Base-by-base conservation (phyloP, 2,113 vertebrate species). In the Sciurus niger region DNA sequence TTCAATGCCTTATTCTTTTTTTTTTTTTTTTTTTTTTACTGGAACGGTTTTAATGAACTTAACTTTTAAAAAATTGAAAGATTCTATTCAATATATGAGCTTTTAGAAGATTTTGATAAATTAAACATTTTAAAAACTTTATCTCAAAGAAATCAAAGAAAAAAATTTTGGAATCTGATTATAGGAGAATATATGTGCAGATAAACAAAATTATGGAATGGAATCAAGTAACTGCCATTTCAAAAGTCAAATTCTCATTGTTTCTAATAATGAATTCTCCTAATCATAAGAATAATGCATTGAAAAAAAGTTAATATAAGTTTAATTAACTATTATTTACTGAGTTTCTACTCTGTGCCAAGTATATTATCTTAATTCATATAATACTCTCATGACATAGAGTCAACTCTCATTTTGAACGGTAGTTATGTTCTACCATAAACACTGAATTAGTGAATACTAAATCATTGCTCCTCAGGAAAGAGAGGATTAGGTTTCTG, bases 341-440 rank as follows among this genome's bases (percentile, higher is more conserved):
- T 58, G 58, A 92, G 67, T 70, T 93, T 85, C 51, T 90, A 17
- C 30, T 92, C 77, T 84, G 18, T 84, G 20, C 28, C 80, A 90
- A 80, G 58, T 22, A 70, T n/a, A 58, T 70, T 87, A 58, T 46
- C 2, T 13, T 84, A 95, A 88, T 94, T 28, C 18, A 20, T 48
- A 18, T 40, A n/a, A 96, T 65, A 74, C 10, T 60, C 74, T 53
- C 76, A 55, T 76, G 72, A 78, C 76, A 89, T 32, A 86, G 17
- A 92, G 32, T 20, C 25, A 76, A 53, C 70, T 94, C 37, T 68
- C 63, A 65, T 84, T 94, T 80, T 82, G 68, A 28, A 78, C 16
- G 16, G 34, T 22, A 70, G 48, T 51, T 18, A 0, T 37, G 6
- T 46, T 74, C 40, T 93, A 86, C 34, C 34, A 13, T 25, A 6